phyloP scores from a whole-genome alignment of 2,797 vertebrate genomes.

The Sternarchorhynchus goeldii region DNA sequence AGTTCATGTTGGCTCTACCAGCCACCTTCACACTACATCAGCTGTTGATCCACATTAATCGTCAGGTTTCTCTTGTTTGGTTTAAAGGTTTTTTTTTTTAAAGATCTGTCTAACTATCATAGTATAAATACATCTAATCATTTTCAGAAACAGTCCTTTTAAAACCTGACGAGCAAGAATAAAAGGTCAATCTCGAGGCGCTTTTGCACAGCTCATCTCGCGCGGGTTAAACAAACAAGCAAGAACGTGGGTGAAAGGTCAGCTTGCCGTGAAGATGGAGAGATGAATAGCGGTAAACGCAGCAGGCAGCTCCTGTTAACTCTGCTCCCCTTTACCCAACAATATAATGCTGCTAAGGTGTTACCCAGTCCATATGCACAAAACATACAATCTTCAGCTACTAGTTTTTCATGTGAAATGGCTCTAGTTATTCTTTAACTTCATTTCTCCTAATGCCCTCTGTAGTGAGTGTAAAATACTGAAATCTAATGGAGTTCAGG shows the following conservation, averaged over 20 bases:
- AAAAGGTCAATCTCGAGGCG: background rate
- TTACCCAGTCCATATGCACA: background rate
- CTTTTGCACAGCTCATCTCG: background rate
- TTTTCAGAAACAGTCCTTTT: background rate
- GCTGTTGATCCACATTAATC: no score
- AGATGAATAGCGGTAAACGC: background rate
- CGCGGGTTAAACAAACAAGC: background rate
- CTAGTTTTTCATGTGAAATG: background rate
- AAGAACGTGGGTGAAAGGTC: background rate
- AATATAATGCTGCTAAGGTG: background rate
- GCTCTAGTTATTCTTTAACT: conserved; percentile 5
- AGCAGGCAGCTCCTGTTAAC: no score
- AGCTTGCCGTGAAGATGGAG: background rate
- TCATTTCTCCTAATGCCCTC: background rate
- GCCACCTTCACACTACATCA: no score
- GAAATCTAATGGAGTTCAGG: background rate
- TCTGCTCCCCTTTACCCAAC: no score
- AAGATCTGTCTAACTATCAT: no score
- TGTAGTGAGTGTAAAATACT: background rate
- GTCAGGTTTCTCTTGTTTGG: no score
- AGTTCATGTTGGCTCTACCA: no score
- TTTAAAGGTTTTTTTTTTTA: no score
- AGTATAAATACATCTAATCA: no score
- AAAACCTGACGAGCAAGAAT: background rate
- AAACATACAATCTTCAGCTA: background rate